Conservation (phyloP, 2,797 vertebrate species). For the Propithecus perrieri region DNA sequence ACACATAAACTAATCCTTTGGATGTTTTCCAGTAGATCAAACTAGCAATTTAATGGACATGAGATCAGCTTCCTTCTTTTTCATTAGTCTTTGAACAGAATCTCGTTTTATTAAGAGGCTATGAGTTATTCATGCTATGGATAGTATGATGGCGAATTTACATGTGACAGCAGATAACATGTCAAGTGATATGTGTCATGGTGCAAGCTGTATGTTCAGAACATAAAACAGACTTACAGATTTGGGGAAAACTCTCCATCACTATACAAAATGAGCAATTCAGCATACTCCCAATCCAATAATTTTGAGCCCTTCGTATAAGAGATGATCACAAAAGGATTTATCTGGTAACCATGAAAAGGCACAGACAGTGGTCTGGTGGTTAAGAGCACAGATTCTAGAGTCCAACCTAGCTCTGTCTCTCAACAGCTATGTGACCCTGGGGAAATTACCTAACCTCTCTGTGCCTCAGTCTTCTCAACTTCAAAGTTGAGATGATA, state of each 20-base stretch:
- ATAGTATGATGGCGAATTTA: not conserved
- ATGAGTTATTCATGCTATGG: not conserved
- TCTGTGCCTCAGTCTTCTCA: not conserved
- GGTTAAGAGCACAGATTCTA: not conserved
- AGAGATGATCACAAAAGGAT: not conserved
- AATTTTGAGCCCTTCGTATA: not conserved
- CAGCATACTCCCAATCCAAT: not conserved
- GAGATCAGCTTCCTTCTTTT: conserved; percentile 40
- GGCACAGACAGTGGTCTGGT: not conserved
- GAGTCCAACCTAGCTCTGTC: not conserved
- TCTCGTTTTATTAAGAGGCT: conserved; percentile 31
- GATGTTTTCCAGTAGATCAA: conserved; percentile 33
- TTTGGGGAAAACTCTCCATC: not conserved
- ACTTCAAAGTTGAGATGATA: not conserved
- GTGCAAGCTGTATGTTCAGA: not conserved
- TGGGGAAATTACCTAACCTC: not conserved
- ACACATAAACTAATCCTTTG: not conserved
- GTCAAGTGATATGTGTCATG: not conserved
- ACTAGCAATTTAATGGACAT: conserved; percentile 8
- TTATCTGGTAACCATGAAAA: not conserved
- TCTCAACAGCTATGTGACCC: not conserved
- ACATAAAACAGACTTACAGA: not conserved
- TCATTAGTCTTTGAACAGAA: conserved; percentile 32
- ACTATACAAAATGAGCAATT: not conserved
- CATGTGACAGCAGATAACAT: not conserved